Evolutionary conservation across 1,140 invertebrate genomes (phyloP), one percentile per base, ranked within the genome.

Genomic region (Anastrepha ludens): DNA sequence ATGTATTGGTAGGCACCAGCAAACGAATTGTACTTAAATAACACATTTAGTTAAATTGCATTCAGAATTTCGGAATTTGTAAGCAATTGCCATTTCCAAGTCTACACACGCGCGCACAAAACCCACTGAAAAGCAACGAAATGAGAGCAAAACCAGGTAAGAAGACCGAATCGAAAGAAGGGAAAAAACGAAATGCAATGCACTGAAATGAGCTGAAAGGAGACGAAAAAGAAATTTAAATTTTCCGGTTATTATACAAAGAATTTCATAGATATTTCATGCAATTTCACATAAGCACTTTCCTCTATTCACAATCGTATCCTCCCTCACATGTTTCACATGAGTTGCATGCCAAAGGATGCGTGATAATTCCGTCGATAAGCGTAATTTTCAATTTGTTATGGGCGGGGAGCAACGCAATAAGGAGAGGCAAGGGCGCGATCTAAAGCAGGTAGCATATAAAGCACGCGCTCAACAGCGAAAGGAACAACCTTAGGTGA

Each of bases 181-280:
- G 1, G 17, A 81, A 55, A 55, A 55, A 81, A 9, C 55, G 47
- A 11, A 81, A 81, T 29, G 74, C 74, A 50, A 55, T 81, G 44
- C 41, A 81, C 41, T 55, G 74, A 50, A 81, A 81, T 81, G 74
- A 81, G 20, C 5, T n/a, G n/a, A 81, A 81, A 81, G 17, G 47
- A 74, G 17, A 41, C 70, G 44, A 81, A 81, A 81, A 81, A 58
- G 47, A 50, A 81, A 81, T 81, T 81, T 81, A 81, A 44, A 81
- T 81, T 81, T 81, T 58, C 44, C 74, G 74, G 20, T 81, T 81
- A 81, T 81, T 81, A 81, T 81, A 81, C 41, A 81, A 81, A 81
- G 74, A 81, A 81, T 81, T 81, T 81, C 74, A 81, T 81, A 81
- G 74, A 81, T 81, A 81, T 81, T 81, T 81, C 74, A 81, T 81